Evolutionary conservation across 2,888 invertebrate species (phyloP).

Genomic region (Leptopilina syphax): DNA sequence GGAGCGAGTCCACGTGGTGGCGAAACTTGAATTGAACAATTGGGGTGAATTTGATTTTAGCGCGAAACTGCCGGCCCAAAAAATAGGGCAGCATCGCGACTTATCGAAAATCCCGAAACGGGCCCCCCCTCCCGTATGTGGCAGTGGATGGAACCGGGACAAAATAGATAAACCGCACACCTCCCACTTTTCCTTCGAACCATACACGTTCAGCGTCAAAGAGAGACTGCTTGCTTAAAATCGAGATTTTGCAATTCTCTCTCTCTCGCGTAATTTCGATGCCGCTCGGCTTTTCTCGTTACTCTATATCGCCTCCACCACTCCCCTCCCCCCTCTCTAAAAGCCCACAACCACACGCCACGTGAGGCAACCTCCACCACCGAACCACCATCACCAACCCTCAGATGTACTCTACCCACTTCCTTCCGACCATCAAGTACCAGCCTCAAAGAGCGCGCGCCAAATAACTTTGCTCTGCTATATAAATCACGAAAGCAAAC

Average conservation of each 20-base stretch:
- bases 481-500: slow-evolving; percentile 37
- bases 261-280: slow-evolving; percentile 58
- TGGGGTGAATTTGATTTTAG: slow-evolving; percentile 49
- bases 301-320: not conserved
- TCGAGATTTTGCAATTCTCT: slow-evolving; percentile 56
- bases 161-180: slow-evolving; percentile 27
- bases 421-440: slow-evolving; percentile 58
- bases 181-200: slow-evolving; percentile 44
- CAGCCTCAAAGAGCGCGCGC: slow-evolving; percentile 56
- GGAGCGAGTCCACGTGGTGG: slow-evolving; percentile 63
- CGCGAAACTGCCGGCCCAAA: slow-evolving; percentile 53
- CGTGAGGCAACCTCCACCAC: slow-evolving; percentile 18
- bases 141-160: slow-evolving; percentile 20
- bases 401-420: slow-evolving; percentile 43
- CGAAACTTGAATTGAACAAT: slow-evolving; percentile 48
- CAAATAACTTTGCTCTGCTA: slow-evolving; percentile 52
- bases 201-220: slow-evolving; percentile 53
- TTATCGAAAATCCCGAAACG: slow-evolving; percentile 23
- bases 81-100: slow-evolving; percentile 58
- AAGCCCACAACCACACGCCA: slow-evolving; percentile 38
- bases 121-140: not conserved
- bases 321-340: slow-evolving; percentile 48
- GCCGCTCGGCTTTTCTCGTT: slow-evolving; percentile 61
- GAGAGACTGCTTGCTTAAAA: slow-evolving; percentile 65
- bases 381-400: slow-evolving; percentile 35